Base-by-base conservation (phyloP, 2,113 vertebrate genomes). In the Bolborhynchus lineola region DNA sequence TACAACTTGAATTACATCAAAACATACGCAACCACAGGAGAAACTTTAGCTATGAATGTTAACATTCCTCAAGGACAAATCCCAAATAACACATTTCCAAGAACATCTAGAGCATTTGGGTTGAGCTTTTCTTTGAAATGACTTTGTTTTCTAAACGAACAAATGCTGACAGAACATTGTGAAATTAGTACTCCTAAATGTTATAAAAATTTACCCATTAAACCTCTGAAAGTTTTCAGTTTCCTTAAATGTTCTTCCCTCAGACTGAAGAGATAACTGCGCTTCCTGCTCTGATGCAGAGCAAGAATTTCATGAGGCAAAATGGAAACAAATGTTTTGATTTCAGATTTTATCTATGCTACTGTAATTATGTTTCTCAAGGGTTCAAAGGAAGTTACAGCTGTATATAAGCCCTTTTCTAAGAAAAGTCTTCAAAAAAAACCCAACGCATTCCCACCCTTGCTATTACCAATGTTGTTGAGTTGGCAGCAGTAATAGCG, bases 361-460 rank as follows among this genome's bases (percentile, higher is more conserved):
- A 55, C 72, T 78, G 60, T 84, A 69, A 82, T 88, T 81, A 81
- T 46, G 19, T 84, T 92, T 88, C 95, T 75, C 53, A 25, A 83
- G 42, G 12, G 35, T 92, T 83, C 65, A 91, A 94, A 94, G 93
- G 80, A 93, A 92, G 24, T 91, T 86, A 88, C 91, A 94, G 80
- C 69, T 93, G 69, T 88, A 84, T 86, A 68, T 67, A 81, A 78
- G 7, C 31, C 14, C 52, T 91, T 50, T 70, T 91, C 69, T 88
- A 92, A 93, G 92, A 92, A 91, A 90, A 95, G 23, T 33, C 41
- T 88, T 88, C 7, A 1, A 52, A 74, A 70, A 85, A 85, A 62
- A 2, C n/a, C n/a, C n/a, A n/a, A n/a, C 39, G 9, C 31, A 2
- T 52, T 95, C 69, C 69, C 77, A 88, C 26, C 47, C 86, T 78